Evolutionary conservation across 2,113 vertebrate genomes (phyloP), one percentile per base, ranked within the genome.

Genomic region (Ptilonorhynchus violaceus): DNA sequence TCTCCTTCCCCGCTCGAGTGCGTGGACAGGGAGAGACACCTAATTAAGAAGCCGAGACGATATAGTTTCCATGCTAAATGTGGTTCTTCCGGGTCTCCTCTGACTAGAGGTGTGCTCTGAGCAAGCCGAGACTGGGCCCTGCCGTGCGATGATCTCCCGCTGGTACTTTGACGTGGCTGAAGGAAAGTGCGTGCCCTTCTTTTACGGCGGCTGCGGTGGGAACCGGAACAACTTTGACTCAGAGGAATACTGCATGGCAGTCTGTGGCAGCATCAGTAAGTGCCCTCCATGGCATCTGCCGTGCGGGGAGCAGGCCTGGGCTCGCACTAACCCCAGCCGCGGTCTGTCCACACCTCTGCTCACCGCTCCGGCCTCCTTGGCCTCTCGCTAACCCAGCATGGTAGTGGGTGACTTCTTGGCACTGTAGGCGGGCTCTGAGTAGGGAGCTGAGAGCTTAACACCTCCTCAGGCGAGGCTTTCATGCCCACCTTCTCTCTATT

Each of bases 171-270:
- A 99, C 95, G 97, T 98, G 88, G 97, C 98, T 39, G 99, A 99
- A 97, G 98, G 99, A 97, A 99, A 98, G 97, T 99, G 99, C 23
- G 98, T 97, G 59, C 99, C 98, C 86, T 99, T 99, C 98, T 99
- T 99, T 99, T 99, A 99, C 97, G 99, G 99, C 46, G 99, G 99
- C 98, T 99, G 99, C 60, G 99, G 99, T 41, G 99, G 99, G 95
- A 99, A 99, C 99, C 98, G 99, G 97, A 99, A 99, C 99, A 99
- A 99, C 99, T 99, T 99, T 99, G 99, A 99, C 97, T 99, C 99
- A 11, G 98, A 99, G 98, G 99, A 99, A 63, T 99, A 99, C 99
- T 99, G 99, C 99, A 97, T 99, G 98, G 99, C 99, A 70, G 99
- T 99, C 98, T 99, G 99, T 99, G 98, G 98, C 98, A 99, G 98